These are phyloP conservation scores for Tiliqua scincoides DNA, from an alignment of 2,113 vertebrate genomes.

Conservation along the genomic window DNA sequence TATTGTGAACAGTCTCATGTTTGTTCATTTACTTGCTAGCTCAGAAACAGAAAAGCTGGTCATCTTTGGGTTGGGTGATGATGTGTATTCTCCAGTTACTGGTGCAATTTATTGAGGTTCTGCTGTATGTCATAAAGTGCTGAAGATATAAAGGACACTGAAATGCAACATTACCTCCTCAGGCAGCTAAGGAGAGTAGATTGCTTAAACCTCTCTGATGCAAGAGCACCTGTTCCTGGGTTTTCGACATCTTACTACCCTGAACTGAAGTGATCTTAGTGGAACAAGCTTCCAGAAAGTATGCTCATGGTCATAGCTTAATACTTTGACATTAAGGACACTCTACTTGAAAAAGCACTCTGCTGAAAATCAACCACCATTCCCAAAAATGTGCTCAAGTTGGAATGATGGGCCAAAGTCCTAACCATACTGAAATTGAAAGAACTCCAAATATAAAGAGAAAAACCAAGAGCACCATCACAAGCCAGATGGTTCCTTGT, in stretches of 20 bases:
- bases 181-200: conserved; percentile 57
- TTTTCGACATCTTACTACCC: conserved; percentile 45
- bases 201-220: conserved; percentile 60
- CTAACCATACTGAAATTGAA: not conserved
- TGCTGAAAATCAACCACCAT: not conserved
- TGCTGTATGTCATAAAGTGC: conserved; percentile 79
- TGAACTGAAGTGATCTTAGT: not conserved
- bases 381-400: not conserved
- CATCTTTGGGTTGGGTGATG: conserved; percentile 16
- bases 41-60: conserved; percentile 28
- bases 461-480: not conserved
- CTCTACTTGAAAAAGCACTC: not conserved
- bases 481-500: conserved; percentile 66
- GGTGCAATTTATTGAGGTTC: conserved; percentile 63
- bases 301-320: not conserved
- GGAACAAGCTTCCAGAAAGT: not conserved
- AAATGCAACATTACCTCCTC: conserved; percentile 42
- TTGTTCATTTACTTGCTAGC: conserved; percentile 46
- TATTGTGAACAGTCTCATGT: not conserved
- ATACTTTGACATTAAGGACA: not conserved
- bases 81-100: conserved; percentile 55
- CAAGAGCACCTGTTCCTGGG: conserved; percentile 34
- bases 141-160: conserved; percentile 68
- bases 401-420: not conserved
- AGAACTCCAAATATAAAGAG: not conserved